Percentiles rank a stretch among this genome's conserved stretches.
These are phyloP conservation scores for Bursaphelenchus okinawaensis DNA, from an alignment of 2,888 invertebrate genomes.

Conservation along the genomic window DNA sequence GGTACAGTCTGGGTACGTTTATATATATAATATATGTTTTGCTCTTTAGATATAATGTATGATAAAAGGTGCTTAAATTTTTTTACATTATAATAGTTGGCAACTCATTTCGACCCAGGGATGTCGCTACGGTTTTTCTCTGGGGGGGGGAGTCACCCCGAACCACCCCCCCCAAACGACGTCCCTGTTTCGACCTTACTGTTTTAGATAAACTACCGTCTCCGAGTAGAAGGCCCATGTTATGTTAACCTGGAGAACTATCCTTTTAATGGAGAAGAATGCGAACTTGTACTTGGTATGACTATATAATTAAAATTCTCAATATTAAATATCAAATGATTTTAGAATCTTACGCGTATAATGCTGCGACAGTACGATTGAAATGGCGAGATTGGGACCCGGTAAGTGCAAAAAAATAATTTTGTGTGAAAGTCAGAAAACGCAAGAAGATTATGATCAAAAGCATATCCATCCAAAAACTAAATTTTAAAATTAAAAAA, in stretches of 20 bases:
- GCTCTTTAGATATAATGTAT: too few relatives aligned
- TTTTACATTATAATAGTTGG: too few relatives aligned
- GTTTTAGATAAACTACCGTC: slow-evolving; percentile 39
- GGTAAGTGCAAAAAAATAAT: slow-evolving; percentile 16
- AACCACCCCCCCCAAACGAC: too few relatives aligned
- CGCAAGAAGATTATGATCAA: too few relatives aligned
- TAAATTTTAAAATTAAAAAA: too few relatives aligned
- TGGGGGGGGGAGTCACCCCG: too few relatives aligned
- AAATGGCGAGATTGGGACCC: slow-evolving; percentile 38
- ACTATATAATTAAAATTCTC: neutral
- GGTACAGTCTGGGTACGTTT: slow-evolving; percentile 51
- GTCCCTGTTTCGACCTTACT: neutral
- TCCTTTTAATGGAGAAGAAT: slow-evolving; percentile 54
- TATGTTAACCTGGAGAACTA: slow-evolving; percentile 39
- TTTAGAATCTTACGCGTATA: slow-evolving; percentile 55
- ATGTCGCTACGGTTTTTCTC: too few relatives aligned
- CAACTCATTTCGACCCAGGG: too few relatives aligned
- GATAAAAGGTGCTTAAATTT: too few relatives aligned
- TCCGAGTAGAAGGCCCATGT: slow-evolving; percentile 45
- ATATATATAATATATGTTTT: neutral
- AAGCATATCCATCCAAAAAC: too few relatives aligned
- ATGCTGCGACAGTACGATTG: slow-evolving; percentile 40
- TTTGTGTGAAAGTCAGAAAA: too few relatives aligned
- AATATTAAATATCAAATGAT: slow-evolving; percentile 22
- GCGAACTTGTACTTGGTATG: slow-evolving; percentile 13